These are phyloP conservation scores for Cheilosia vulpina DNA, from an alignment of 2,888 invertebrate genomes.

Conservation along the genomic window DNA sequence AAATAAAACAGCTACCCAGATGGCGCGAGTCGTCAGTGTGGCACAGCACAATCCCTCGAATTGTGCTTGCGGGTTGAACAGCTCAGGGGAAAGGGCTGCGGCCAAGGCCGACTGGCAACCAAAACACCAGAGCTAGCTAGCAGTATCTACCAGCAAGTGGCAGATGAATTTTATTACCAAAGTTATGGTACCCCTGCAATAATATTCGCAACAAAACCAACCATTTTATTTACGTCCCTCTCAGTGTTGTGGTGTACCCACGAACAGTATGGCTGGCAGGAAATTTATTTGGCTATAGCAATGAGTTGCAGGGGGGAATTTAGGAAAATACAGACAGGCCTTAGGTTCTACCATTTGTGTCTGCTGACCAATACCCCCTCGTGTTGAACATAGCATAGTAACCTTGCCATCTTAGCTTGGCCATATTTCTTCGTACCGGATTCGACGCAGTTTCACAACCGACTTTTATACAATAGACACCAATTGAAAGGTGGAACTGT, in stretches of 20 bases:
- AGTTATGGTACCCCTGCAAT: constrained; percentile 64
- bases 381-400: too few relatives aligned
- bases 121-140: neutral
- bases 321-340: too few relatives aligned
- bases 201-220: constrained; percentile 49
- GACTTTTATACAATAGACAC: too few relatives aligned
- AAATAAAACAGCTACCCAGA: constrained; percentile 59
- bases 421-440: too few relatives aligned
- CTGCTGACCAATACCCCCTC: too few relatives aligned
- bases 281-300: neutral
- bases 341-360: too few relatives aligned
- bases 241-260: constrained; percentile 15
- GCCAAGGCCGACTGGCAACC: constrained; percentile 22
- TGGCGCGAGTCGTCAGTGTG: constrained; percentile 58
- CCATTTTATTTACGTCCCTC: neutral
- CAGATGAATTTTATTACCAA: constrained; percentile 72
- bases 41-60: constrained; percentile 17
- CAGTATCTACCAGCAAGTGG: constrained; percentile 35
- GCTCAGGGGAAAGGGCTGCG: neutral
- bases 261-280: constrained; percentile 20
- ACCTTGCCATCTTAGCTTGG: accelerated
- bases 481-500: too few relatives aligned
- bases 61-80: constrained; percentile 16
- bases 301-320: too few relatives aligned
- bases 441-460: too few relatives aligned